phyloP scores from a whole-genome alignment of 2,113 vertebrate species.

The Nerophis lumbriciformis region DNA sequence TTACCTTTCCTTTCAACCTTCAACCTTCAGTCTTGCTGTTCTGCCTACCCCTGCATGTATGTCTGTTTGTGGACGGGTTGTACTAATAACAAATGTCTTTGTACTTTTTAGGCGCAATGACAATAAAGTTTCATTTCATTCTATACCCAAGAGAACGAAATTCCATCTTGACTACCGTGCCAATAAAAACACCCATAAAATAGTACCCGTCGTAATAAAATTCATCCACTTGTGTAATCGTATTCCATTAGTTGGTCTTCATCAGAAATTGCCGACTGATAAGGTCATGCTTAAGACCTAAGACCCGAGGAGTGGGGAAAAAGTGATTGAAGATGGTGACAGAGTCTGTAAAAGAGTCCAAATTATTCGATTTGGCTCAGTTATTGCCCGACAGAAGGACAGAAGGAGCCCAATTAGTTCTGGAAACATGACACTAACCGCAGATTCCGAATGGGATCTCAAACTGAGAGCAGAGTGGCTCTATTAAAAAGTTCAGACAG shows the following conservation, averaged over 20 bases:
- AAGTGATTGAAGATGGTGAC: constrained; percentile 24
- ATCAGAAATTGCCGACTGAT: not conserved
- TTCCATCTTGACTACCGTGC: too few relatives aligned
- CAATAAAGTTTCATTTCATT: too few relatives aligned
- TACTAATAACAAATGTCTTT: too few relatives aligned
- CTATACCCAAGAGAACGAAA: too few relatives aligned
- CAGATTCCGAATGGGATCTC: constrained; percentile 17
- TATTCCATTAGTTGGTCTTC: not conserved
- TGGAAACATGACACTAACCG: constrained; percentile 29
- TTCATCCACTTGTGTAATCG: not conserved
- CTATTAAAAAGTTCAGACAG: constrained; percentile 16
- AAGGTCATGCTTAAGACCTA: not conserved
- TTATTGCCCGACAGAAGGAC: constrained; percentile 42
- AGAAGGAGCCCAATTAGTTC: constrained; percentile 36
- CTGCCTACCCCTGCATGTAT: too few relatives aligned
- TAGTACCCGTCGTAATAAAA: too few relatives aligned
- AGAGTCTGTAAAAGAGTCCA: constrained; percentile 28
- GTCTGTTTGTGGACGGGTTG: too few relatives aligned
- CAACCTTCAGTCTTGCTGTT: too few relatives aligned
- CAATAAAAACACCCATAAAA: too few relatives aligned
- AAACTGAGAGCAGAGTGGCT: constrained; percentile 12
- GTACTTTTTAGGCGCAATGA: too few relatives aligned
- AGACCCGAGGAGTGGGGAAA: constrained; percentile 13
- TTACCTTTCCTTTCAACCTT: too few relatives aligned
- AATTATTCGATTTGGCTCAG: constrained; percentile 35